Evolutionary conservation across 1,140 invertebrate species (phyloP).

Genomic region (Pseudomyrmex sp.): DNA sequence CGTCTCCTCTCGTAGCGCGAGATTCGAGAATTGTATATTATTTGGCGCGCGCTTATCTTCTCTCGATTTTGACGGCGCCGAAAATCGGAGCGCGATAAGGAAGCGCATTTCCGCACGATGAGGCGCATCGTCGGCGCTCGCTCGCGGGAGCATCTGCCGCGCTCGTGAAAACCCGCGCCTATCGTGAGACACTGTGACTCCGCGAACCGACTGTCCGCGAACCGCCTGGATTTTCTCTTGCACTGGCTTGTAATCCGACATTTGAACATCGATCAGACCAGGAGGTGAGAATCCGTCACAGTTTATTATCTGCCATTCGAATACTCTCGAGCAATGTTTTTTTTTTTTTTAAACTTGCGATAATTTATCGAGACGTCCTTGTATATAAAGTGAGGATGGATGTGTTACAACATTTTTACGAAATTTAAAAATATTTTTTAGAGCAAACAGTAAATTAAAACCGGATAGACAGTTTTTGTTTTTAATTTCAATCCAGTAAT

Average conservation of each 20-base stretch:
- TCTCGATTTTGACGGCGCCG: neutral
- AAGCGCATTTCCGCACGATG: conserved; percentile 34
- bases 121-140: conserved; percentile 15
- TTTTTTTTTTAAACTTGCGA: neutral
- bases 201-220: conserved; percentile 26
- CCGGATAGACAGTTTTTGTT: no score
- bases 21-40: no score
- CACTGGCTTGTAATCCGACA: conserved; percentile 6
- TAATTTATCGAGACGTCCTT: no score
- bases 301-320: neutral
- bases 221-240: conserved; percentile 52
- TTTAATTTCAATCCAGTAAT: no score
- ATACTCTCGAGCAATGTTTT: neutral
- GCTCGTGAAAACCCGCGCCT: conserved; percentile 7
- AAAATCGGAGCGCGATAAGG: conserved; percentile 17
- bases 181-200: conserved; percentile 28
- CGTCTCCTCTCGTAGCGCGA: neutral
- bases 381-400: neutral
- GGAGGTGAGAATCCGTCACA: conserved; percentile 59
- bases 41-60: neutral
- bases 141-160: conserved; percentile 37
- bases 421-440: neutral
- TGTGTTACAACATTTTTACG: neutral
- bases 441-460: neutral
- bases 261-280: conserved; percentile 31